Percentiles rank a stretch among this genome's conserved stretches.
Conservation (phyloP, 2,888 invertebrate genomes). For the Suillia variegata region DNA sequence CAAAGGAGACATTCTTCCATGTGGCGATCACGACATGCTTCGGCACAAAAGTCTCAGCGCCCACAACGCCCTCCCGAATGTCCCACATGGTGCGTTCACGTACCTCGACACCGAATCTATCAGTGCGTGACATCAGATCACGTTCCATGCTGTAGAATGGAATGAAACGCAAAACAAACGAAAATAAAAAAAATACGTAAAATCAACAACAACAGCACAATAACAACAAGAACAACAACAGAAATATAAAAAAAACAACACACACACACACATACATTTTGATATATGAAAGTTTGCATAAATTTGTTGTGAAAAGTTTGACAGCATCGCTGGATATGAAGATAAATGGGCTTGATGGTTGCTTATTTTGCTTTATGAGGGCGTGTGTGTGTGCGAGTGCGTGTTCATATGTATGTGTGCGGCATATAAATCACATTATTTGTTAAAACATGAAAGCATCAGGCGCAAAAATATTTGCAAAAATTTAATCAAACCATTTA, state of each 20-base stretch:
- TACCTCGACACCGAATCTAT: slow-evolving; percentile 84
- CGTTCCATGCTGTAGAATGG: slow-evolving; percentile 69
- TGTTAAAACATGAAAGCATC: too few species aligned
- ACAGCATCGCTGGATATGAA: slow-evolving; percentile 37
- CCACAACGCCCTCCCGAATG: slow-evolving; percentile 86
- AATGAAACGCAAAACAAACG: slow-evolving; percentile 8
- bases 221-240: too few species aligned
- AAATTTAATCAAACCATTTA: too few species aligned
- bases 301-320: slow-evolving; percentile 19
- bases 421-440: slow-evolving; percentile 40
- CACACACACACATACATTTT: neutral
- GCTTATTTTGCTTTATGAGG: too few species aligned
- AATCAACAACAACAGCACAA: slow-evolving; percentile 18
- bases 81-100: slow-evolving; percentile 87
- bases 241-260: slow-evolving; percentile 5
- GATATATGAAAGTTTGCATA: slow-evolving; percentile 12
- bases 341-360: slow-evolving; percentile 49
- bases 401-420: too few species aligned
- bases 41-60: slow-evolving; percentile 87
- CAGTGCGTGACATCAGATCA: slow-evolving; percentile 74
- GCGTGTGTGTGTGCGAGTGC: too few species aligned
- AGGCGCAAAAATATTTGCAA: too few species aligned
- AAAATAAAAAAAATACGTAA: neutral
- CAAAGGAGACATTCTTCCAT: slow-evolving; percentile 95
- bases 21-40: slow-evolving; percentile 90